A percentile compares a stretch with the other conserved stretches of the same genome.
Conservation (phyloP, 2,797 vertebrate species). For the Phataginus tricuspis region DNA sequence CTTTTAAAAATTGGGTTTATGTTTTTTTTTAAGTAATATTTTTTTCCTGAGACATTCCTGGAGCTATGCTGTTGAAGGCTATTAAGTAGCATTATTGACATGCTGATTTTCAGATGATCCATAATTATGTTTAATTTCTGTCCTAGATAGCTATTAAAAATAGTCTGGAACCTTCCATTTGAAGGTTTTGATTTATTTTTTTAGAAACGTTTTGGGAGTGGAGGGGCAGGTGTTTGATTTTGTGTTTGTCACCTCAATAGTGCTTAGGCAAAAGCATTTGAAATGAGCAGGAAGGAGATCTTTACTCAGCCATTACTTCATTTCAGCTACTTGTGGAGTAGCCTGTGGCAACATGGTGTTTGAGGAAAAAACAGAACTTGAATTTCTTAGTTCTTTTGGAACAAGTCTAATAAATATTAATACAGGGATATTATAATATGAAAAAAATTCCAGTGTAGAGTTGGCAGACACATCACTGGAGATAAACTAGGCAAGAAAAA, state of each 20-base stretch:
- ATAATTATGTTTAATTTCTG: slow-evolving; percentile 39
- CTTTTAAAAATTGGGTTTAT: not conserved
- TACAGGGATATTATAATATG: slow-evolving; percentile 39
- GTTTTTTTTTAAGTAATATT: not conserved
- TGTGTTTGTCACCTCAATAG: not conserved
- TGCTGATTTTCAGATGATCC: slow-evolving; percentile 19
- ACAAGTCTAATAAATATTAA: slow-evolving; percentile 41
- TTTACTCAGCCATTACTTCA: not conserved
- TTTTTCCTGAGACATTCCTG: not conserved
- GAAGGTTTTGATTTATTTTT: slow-evolving; percentile 10
- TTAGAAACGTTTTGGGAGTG: not conserved
- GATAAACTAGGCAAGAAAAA: slow-evolving; percentile 27
- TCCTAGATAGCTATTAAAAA: slow-evolving; percentile 39
- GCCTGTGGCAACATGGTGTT: not conserved
- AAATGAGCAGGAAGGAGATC: not conserved
- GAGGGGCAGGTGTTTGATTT: not conserved
- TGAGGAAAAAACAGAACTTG: not conserved
- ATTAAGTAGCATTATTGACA: not conserved
- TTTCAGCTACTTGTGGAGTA: not conserved
- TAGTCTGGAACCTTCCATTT: not conserved
- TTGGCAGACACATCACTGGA: not conserved
- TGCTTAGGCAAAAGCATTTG: not conserved
- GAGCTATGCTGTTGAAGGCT: not conserved
- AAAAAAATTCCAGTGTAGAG: slow-evolving; percentile 29
- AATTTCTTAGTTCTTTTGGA: not conserved